Conservation (phyloP, 2,888 invertebrate genomes). For the Antheraea yamamai region DNA sequence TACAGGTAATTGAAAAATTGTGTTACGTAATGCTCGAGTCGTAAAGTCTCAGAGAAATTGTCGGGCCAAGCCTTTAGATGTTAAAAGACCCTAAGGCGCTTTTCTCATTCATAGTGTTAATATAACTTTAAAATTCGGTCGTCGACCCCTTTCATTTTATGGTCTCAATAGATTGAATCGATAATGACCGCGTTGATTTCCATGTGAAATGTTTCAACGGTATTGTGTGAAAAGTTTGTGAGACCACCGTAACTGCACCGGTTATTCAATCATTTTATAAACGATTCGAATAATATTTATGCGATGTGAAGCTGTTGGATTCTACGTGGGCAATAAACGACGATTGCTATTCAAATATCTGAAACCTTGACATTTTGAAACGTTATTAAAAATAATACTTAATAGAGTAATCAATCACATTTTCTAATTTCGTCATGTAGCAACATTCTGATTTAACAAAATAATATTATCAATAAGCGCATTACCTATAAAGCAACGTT, state of each 20-base stretch:
- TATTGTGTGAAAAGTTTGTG: slow-evolving; percentile 57
- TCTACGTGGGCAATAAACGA: neutral
- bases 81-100: slow-evolving; percentile 68
- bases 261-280: slow-evolving; percentile 19
- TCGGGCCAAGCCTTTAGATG: slow-evolving; percentile 62
- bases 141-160: slow-evolving; percentile 67
- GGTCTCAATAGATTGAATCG: slow-evolving; percentile 69
- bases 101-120: slow-evolving; percentile 66
- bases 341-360: neutral
- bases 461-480: neutral
- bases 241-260: slow-evolving; percentile 40
- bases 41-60: slow-evolving; percentile 68
- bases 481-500: neutral
- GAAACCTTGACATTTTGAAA: neutral
- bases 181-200: slow-evolving; percentile 67
- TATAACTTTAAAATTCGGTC: slow-evolving; percentile 59
- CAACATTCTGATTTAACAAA: neutral
- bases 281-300: slow-evolving; percentile 4
- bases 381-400: neutral
- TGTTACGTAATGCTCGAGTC: slow-evolving; percentile 63
- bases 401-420: neutral
- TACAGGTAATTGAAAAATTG: slow-evolving; percentile 64
- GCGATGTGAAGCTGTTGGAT: neutral
- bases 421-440: neutral
- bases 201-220: slow-evolving; percentile 64